Conservation (phyloP, 2,888 invertebrate genomes). For the Zaprionus obscuricornis region DNA sequence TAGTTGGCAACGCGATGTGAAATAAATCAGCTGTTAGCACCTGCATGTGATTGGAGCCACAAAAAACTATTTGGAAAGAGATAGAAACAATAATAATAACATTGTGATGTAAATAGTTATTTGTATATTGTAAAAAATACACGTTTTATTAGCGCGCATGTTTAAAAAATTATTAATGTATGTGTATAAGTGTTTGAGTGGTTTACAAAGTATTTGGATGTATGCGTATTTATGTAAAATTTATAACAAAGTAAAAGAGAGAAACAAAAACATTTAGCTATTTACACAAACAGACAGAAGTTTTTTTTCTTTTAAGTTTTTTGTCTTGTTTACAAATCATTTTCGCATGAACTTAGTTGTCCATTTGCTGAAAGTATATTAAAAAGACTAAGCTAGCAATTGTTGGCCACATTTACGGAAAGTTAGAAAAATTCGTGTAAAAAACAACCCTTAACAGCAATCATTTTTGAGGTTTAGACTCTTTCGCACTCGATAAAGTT, state of each 20-base stretch:
- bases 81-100: background rate
- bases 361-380: constrained; percentile 38
- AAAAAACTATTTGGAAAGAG: too few species aligned
- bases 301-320: constrained; percentile 5
- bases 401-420: constrained; percentile 68
- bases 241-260: constrained; percentile 56
- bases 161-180: constrained; percentile 55
- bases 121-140: constrained; percentile 67
- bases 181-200: constrained; percentile 34
- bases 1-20: constrained; percentile 57
- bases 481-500: constrained; percentile 52
- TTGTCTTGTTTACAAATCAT: constrained; percentile 1
- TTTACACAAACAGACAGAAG: constrained; percentile 60
- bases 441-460: constrained; percentile 62
- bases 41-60: constrained; percentile 14
- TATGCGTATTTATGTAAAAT: constrained; percentile 27
- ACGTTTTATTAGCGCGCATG: constrained; percentile 67
- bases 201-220: constrained; percentile 55
- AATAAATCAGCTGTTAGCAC: constrained; percentile 52
- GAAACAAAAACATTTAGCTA: constrained; percentile 62
- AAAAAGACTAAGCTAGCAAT: constrained; percentile 56
- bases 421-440: constrained; percentile 56
- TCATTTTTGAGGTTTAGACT: constrained; percentile 64
- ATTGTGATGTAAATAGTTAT: constrained; percentile 11
- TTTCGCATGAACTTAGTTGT: constrained; percentile 29